Evolutionary conservation across 2,888 invertebrate species (phyloP).

Genomic region (Sclerodermus sp.): DNA sequence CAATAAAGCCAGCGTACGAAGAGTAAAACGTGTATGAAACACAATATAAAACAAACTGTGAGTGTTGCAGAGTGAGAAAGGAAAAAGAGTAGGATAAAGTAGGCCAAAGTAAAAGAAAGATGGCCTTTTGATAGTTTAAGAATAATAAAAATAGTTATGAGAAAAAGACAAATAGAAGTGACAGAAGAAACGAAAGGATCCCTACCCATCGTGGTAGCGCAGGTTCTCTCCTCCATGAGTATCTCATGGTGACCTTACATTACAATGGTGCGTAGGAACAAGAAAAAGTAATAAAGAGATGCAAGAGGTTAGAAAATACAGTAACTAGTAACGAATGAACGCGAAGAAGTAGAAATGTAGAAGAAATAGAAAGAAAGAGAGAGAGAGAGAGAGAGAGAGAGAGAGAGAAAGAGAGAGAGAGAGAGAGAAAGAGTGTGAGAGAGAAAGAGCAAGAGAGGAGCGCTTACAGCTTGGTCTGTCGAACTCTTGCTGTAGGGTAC

Average conservation of each 20-base stretch:
- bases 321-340: conserved; percentile 22
- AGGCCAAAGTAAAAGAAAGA: not conserved
- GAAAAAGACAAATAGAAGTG: conserved; percentile 19
- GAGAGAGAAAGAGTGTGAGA: conserved; percentile 41
- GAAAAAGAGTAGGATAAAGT: conserved; percentile 38
- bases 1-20: conserved; percentile 11
- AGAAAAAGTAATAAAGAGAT: conserved; percentile 3
- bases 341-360: conserved; percentile 20
- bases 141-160: conserved; percentile 9
- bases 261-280: not conserved
- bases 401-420: conserved; percentile 43
- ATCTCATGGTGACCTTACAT: too few relatives aligned
- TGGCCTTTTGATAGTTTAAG: conserved; percentile 4
- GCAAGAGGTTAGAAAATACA: conserved; percentile 27
- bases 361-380: conserved; percentile 32
- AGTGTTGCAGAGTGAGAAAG: conserved; percentile 53
- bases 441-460: conserved; percentile 63
- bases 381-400: conserved; percentile 36
- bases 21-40: conserved; percentile 12
- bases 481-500: conserved; percentile 99
- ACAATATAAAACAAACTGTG: conserved; percentile 7
- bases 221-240: too few relatives aligned
- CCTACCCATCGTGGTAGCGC: too few relatives aligned
- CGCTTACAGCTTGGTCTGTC: conserved; percentile 99
- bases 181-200: not conserved